phyloP scores from a whole-genome alignment of 2,888 invertebrate species.

The Schrankia costaestrigalis region DNA sequence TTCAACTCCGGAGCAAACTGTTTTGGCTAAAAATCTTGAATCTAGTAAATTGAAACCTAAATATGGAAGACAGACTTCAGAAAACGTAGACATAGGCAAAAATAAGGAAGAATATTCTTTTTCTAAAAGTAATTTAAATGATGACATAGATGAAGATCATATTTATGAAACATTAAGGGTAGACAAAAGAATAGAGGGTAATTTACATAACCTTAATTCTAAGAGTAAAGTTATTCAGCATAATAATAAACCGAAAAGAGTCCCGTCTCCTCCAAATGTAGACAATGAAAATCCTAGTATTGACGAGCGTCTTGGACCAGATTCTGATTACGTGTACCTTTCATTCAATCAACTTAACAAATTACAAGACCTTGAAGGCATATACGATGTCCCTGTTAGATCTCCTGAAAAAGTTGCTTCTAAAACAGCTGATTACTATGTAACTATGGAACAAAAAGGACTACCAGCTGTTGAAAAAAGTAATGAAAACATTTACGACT shows the following conservation, averaged over 20 bases:
- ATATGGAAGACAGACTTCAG: constrained; percentile 60
- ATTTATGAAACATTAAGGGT: constrained; percentile 82
- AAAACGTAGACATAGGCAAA: constrained; percentile 47
- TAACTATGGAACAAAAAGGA: constrained; percentile 57
- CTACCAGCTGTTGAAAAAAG: constrained; percentile 48
- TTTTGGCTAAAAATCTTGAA: constrained; percentile 60
- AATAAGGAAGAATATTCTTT: constrained; percentile 36
- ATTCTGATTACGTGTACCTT: constrained; percentile 76
- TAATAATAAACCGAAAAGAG: constrained; percentile 49
- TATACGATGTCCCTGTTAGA: constrained; percentile 69
- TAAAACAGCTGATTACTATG: constrained; percentile 54
- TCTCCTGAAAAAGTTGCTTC: constrained; percentile 55
- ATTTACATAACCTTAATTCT: constrained; percentile 45
- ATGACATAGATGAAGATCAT: constrained; percentile 72
- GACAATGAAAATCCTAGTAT: constrained; percentile 32
- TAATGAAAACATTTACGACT: constrained; percentile 62
- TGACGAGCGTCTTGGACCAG: constrained; percentile 56
- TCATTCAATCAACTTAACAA: constrained; percentile 67
- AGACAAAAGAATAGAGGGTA: constrained; percentile 55
- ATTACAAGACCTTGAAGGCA: constrained; percentile 53
- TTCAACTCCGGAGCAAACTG: constrained; percentile 73
- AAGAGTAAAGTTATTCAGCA: constrained; percentile 64
- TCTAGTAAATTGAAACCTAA: constrained; percentile 58
- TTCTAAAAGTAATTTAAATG: constrained; percentile 37
- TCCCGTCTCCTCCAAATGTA: constrained; percentile 57